Percentiles rank a stretch among this genome's conserved stretches.
Conservation (phyloP, 2,113 vertebrate genomes). For the Spheniscus mendiculus region DNA sequence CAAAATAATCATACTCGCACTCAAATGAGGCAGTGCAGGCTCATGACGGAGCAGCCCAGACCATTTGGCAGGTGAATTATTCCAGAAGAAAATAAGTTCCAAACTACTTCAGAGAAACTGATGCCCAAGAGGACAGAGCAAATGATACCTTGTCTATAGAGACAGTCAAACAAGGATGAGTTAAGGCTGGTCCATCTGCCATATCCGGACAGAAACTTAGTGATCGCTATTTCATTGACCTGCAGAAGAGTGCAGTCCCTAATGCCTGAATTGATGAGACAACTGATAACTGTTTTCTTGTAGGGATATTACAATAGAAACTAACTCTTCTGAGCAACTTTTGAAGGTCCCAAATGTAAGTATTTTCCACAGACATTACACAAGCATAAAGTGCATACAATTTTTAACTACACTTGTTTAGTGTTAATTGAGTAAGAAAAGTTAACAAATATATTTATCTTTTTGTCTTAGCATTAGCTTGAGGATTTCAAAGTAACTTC, state of each 20-base stretch:
- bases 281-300: not conserved
- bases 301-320: constrained; percentile 11
- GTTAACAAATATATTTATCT: not conserved
- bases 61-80: not conserved
- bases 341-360: not conserved
- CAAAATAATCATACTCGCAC: not conserved
- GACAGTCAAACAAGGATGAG: not conserved
- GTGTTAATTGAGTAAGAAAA: not conserved
- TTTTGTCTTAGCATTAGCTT: not conserved
- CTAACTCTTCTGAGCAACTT: not conserved
- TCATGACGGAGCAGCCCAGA: not conserved
- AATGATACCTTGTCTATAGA: not conserved
- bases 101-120: not conserved
- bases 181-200: not conserved
- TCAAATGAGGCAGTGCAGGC: accelerated
- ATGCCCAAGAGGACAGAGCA: not conserved
- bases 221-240: not conserved
- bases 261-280: not conserved
- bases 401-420: not conserved
- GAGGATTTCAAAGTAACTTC: not conserved
- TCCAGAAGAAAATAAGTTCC: not conserved
- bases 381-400: not conserved
- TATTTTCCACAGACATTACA: not conserved
- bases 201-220: not conserved
- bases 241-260: not conserved